Percentiles rank a stretch among this genome's conserved stretches.
phyloP scores from a whole-genome alignment of 2,113 vertebrate species.

The Heterochromis multidens region DNA sequence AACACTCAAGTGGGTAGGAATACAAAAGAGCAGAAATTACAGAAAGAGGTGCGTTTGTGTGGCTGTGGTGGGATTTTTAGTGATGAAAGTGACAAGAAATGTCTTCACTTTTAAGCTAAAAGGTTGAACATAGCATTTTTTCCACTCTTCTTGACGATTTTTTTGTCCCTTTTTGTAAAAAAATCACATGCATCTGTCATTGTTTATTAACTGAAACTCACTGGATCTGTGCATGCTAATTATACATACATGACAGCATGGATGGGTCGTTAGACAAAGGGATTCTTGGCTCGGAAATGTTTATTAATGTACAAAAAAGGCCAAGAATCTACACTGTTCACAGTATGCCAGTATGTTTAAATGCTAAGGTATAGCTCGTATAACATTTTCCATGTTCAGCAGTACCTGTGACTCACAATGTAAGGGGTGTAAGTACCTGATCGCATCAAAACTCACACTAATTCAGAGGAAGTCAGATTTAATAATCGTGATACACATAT shows the following conservation, averaged over 20 bases:
- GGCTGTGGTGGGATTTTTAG: not conserved
- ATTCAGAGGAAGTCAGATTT: not conserved
- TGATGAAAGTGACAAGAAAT: slow-evolving; percentile 22
- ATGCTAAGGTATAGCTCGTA: not conserved
- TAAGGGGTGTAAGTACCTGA: no score
- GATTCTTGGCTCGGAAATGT: not conserved
- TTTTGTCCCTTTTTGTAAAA: not conserved
- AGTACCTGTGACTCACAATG: no score
- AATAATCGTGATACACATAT: not conserved
- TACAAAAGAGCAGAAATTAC: slow-evolving; percentile 29
- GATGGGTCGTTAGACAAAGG: not conserved
- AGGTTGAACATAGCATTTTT: slow-evolving; percentile 5
- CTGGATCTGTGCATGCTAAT: not conserved
- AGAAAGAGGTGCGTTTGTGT: not conserved
- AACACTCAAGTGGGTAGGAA: slow-evolving; percentile 49
- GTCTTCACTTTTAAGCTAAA: slow-evolving; percentile 8
- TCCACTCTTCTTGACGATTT: slow-evolving; percentile 16
- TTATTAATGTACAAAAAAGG: not conserved
- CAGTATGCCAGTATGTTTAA: not conserved
- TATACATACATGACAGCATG: not conserved
- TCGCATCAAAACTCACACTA: not conserved
- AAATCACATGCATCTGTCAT: not conserved
- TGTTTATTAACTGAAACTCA: not conserved
- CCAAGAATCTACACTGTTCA: not conserved
- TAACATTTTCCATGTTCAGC: not conserved